Conservation (phyloP, 2,888 invertebrate species). For the Perithous albicinctus region DNA sequence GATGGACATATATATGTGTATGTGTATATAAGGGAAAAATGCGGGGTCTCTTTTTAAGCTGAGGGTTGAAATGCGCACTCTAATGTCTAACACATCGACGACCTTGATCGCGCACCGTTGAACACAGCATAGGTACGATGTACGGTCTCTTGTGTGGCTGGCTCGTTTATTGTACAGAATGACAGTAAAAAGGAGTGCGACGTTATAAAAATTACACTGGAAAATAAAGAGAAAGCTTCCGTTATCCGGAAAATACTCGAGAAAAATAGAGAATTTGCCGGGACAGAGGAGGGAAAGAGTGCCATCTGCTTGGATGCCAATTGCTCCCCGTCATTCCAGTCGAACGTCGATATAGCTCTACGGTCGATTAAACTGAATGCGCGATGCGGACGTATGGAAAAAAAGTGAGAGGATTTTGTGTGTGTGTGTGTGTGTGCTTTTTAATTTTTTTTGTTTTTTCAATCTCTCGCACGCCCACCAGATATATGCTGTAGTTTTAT, state of each 20-base stretch:
- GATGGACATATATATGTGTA: background rate
- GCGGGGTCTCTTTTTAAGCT: conserved; percentile 27
- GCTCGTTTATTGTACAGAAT: background rate
- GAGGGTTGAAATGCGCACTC: conserved; percentile 21
- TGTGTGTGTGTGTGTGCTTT: background rate
- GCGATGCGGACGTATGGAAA: background rate
- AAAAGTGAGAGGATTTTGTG: background rate
- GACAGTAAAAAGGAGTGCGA: background rate
- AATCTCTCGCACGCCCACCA: background rate
- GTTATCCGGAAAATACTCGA: conserved; percentile 11
- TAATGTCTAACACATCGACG: conserved; percentile 41
- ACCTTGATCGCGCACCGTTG: conserved; percentile 57
- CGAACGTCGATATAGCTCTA: conserved; percentile 1
- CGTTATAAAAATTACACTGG: conserved; percentile 34
- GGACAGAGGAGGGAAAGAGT: conserved; percentile 11
- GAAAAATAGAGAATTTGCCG: conserved; percentile 6
- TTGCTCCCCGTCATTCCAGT: conserved; percentile 26
- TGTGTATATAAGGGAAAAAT: conserved; percentile 5
- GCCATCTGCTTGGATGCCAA: conserved; percentile 40
- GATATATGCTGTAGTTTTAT: background rate
- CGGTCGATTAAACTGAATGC: conserved; percentile 29
- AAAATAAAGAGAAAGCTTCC: conserved; percentile 5
- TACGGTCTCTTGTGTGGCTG: background rate
- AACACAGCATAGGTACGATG: conserved; percentile 3
- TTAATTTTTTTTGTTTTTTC: background rate